Conservation (phyloP, 2,797 vertebrate species). For the Neomorphus geoffroyi region DNA sequence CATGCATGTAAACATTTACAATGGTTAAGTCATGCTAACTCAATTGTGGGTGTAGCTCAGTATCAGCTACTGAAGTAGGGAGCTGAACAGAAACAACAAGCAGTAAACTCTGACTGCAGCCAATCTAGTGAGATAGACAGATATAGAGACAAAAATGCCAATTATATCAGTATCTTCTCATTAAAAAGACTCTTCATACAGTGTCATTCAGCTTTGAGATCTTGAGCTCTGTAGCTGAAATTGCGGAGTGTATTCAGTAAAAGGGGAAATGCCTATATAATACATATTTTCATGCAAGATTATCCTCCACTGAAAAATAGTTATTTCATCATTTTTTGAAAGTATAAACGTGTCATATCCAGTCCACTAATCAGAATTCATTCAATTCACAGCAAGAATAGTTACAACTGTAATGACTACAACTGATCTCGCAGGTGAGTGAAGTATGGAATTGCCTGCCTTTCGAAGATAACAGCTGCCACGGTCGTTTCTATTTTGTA, state of each 20-base stretch:
- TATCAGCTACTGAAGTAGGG: neutral
- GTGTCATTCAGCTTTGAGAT: neutral
- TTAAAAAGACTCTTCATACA: neutral
- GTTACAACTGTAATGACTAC: conserved; percentile 90
- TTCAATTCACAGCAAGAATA: conserved; percentile 87
- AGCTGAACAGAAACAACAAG: neutral
- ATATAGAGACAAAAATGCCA: neutral
- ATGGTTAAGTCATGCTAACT: neutral
- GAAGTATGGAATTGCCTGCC: neutral
- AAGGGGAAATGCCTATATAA: neutral
- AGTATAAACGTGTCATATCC: neutral
- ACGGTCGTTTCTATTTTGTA: neutral
- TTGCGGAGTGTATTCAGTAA: neutral
- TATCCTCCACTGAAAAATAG: neutral
- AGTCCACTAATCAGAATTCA: conserved; percentile 4
- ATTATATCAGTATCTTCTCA: neutral
- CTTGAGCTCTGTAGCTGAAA: neutral
- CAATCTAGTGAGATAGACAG: neutral
- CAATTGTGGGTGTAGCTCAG: neutral
- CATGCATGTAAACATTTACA: neutral
- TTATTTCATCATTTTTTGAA: neutral
- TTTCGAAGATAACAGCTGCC: neutral
- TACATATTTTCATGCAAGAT: neutral
- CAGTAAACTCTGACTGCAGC: neutral
- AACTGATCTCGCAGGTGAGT: conserved; percentile 88